Base-by-base conservation (phyloP, 2,113 vertebrate species). In the Hucho hucho region DNA sequence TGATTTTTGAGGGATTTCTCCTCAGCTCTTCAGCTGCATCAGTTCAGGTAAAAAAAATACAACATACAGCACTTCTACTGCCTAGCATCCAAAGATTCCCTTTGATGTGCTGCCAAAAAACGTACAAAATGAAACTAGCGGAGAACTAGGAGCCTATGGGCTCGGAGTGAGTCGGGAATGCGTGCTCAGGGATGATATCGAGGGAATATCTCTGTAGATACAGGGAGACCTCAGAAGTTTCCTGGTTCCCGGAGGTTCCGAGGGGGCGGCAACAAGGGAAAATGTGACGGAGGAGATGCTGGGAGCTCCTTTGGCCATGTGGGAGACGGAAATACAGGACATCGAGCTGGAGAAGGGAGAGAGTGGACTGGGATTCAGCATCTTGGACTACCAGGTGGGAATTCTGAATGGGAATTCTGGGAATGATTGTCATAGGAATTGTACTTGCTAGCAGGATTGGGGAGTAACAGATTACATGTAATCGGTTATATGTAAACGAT, bases 291-390 rank as follows among this genome's bases (percentile, higher is more conserved):
- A 94, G 65, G 95, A 95, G 61, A 76, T 80, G 0, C 90, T 92
- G 5, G 94, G 88, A 67, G 92, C 95, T 0, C 82, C 95, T 43
- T 76, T 98, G 88, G 95, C 97, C 0, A 97, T 99, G 96, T 99
- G 98, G 98, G 97, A 99, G 84, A 84, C 89, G 32, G 94, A 95
- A 70, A 78, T 97, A 79, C 96, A 98, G 82, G 89, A 94, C 82
- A 96, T 98, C 58, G 94, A 96, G 67, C 87, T 99, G 69, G 95
- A 96, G 79, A 99, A 99, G 79, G 96, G 94, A 53, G 95, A 91
- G 84, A 86, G 87, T 46, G 98, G 98, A n/a, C 93, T 99, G 84
- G 98, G 98, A 77, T 99, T 99, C 92, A 99, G 98, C 91, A 98
- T 99, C 87, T 83, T 99, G 87, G 98, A 99, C 90, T 99, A 99